These are phyloP conservation scores for Galleria mellonella DNA, from an alignment of 1,140 invertebrate genomes.

Conservation along the genomic window DNA sequence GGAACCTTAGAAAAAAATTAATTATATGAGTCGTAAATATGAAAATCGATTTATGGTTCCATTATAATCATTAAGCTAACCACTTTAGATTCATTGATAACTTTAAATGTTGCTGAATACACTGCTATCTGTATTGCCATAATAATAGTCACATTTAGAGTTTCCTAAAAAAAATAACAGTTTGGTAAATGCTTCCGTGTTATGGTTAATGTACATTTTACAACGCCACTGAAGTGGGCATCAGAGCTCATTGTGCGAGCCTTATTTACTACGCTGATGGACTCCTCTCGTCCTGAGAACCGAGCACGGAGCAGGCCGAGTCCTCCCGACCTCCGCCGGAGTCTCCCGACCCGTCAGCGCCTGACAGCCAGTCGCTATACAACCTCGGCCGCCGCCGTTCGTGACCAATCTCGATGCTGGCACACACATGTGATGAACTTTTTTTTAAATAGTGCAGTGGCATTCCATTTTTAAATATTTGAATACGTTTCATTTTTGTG, in stretches of 20 bases:
- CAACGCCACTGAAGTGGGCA: slow-evolving; percentile 13
- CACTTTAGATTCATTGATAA: no score
- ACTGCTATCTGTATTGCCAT: no score
- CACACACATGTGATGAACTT: slow-evolving; percentile 45
- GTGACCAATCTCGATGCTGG: slow-evolving; percentile 9
- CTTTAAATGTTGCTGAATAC: no score
- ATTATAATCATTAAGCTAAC: no score
- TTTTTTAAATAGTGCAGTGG: slow-evolving; percentile 43
- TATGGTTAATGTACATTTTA: slow-evolving; percentile 19
- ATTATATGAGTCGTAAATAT: no score
- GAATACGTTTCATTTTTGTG: slow-evolving; percentile 9
- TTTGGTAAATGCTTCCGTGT: not conserved
- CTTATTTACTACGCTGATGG: slow-evolving; percentile 14
- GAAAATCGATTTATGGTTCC: no score
- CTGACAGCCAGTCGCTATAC: slow-evolving; percentile 35
- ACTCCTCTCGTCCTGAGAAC: slow-evolving; percentile 9
- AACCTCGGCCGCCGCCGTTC: slow-evolving; percentile 19
- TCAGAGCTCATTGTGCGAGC: slow-evolving; percentile 17
- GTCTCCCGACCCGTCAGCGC: slow-evolving; percentile 2
- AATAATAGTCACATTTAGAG: no score
- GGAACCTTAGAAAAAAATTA: no score
- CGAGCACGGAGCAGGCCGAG: slow-evolving; percentile 13
- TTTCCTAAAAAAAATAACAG: no score
- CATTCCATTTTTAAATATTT: slow-evolving; percentile 7
- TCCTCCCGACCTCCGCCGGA: slow-evolving; percentile 27